Percentiles rank a stretch among this genome's conserved stretches.
Evolutionary conservation across 1,140 invertebrate species (phyloP).

Genomic region (Akabosia matsudoensis): DNA sequence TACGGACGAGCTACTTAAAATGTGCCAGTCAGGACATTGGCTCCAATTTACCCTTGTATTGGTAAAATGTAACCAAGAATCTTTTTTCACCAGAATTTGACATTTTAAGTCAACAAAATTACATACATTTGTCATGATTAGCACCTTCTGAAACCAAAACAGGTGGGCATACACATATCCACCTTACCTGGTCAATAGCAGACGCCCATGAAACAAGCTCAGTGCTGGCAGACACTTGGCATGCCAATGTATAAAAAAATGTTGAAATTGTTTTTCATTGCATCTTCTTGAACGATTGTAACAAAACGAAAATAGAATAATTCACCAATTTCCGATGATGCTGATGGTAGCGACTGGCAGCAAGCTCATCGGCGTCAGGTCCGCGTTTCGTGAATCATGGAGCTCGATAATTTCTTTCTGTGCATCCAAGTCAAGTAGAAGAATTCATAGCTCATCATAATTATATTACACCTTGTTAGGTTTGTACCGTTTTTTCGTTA

Average conservation of each 20-base stretch:
- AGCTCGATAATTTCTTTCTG: constrained; percentile 14
- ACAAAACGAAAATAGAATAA: no score
- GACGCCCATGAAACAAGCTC: no score
- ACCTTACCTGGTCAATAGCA: no score
- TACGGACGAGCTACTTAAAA: no score
- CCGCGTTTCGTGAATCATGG: constrained; percentile 26
- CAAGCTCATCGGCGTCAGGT: constrained; percentile 26
- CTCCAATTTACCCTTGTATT: no score
- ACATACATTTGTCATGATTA: background rate
- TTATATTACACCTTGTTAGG: constrained; percentile 38
- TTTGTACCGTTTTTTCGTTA: constrained; percentile 28
- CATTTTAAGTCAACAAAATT: background rate
- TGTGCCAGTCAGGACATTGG: no score
- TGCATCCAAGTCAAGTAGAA: background rate
- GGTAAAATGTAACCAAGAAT: background rate
- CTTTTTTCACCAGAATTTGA: background rate
- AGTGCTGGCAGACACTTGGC: no score
- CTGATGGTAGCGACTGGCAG: background rate
- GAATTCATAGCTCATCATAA: constrained; percentile 26
- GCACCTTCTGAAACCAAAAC: background rate
- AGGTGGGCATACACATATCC: constrained; percentile 8
- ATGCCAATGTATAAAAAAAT: no score
- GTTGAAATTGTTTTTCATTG: no score
- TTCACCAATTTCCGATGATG: no score
- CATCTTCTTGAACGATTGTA: no score